A percentile compares a stretch with the other conserved stretches of the same genome.
These are phyloP conservation scores for Pantherophis alleghaniensis DNA, from an alignment of 2,797 vertebrate genomes.

Conservation along the genomic window DNA sequence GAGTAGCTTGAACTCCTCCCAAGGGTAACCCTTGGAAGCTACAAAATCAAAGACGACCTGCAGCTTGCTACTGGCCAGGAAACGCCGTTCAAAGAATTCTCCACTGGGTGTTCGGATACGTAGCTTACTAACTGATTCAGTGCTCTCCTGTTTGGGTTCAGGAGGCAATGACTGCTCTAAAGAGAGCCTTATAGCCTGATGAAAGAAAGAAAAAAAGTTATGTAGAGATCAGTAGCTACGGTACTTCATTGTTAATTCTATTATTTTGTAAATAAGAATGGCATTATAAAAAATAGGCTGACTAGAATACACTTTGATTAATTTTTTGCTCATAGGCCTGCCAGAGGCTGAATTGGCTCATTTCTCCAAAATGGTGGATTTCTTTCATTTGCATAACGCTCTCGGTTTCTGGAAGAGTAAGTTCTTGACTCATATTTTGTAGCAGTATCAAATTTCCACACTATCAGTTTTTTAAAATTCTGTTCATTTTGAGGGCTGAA, in stretches of 20 bases:
- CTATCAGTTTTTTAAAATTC: background rate
- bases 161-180: constrained; percentile 92
- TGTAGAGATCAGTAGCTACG: constrained; percentile 16
- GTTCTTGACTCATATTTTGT: background rate
- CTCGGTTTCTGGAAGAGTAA: background rate
- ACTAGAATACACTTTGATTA: background rate
- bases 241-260: constrained; percentile 38
- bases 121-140: constrained; percentile 92
- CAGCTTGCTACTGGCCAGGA: constrained; percentile 92
- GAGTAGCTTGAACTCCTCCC: constrained; percentile 95
- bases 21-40: constrained; percentile 97
- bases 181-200: constrained; percentile 93
- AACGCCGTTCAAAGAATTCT: constrained; percentile 94
- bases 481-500: background rate
- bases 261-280: background rate
- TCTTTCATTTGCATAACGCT: background rate
- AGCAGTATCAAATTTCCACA: background rate
- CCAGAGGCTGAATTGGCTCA: background rate
- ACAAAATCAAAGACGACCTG: constrained; percentile 98
- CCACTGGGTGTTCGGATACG: constrained; percentile 94
- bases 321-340: background rate
- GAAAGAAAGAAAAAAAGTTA: constrained; percentile 37
- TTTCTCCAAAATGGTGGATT: background rate
- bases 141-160: constrained; percentile 87
- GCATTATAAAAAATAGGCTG: background rate